A percentile compares a stretch with the other conserved stretches of the same genome.
Conservation (phyloP, 1,140 invertebrate genomes). For the Homarus americanus region DNA sequence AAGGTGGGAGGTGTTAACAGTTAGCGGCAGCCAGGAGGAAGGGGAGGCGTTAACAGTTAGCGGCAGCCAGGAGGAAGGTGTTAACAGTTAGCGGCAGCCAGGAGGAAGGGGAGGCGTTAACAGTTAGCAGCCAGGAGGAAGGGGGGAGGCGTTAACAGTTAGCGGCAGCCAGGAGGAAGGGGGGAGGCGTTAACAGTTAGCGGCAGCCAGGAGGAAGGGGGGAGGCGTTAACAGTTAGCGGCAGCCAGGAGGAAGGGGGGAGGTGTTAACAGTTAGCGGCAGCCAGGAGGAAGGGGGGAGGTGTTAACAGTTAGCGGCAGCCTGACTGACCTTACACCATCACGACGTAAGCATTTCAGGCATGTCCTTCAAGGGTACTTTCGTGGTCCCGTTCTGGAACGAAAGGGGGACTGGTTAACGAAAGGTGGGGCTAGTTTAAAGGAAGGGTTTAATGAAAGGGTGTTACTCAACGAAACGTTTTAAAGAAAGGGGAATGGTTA, state of each 20-base stretch:
- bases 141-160: slow-evolving; percentile 23
- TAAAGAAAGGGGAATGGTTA: neutral
- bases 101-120: neutral
- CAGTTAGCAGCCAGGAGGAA: slow-evolving; percentile 10
- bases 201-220: slow-evolving; percentile 2
- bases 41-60: neutral
- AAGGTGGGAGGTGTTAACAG: neutral
- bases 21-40: neutral
- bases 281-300: neutral
- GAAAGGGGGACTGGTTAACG: slow-evolving; percentile 30
- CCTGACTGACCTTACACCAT: slow-evolving; percentile 74
- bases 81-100: neutral
- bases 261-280: neutral
- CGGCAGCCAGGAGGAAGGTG: neutral
- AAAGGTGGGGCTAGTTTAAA: neutral
- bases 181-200: neutral
- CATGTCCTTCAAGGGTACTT: slow-evolving; percentile 74
- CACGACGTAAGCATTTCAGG: slow-evolving; percentile 74
- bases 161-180: slow-evolving; percentile 29
- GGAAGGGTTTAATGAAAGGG: slow-evolving; percentile 1
- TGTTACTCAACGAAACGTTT: neutral
- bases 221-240: neutral
- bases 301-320: slow-evolving; percentile 59
- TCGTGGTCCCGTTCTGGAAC: slow-evolving; percentile 74
- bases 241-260: neutral